Conservation (phyloP, 2,888 invertebrate genomes). For the Scaptomyza flava region DNA sequence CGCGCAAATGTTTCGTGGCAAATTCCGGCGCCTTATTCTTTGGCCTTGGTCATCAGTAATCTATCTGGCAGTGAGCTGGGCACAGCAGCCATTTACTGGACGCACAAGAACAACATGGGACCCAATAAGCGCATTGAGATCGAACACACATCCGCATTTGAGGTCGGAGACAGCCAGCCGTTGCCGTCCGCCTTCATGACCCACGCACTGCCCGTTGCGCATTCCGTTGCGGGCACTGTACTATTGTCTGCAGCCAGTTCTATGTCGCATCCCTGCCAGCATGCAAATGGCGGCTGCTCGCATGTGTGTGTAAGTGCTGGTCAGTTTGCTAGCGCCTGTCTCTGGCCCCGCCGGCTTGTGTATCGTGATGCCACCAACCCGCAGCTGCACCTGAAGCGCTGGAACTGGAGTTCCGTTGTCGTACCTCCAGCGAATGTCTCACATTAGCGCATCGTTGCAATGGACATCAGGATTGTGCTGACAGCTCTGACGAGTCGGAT, state of each 20-base stretch:
- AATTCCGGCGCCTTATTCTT: slow-evolving; percentile 86
- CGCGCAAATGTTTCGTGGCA: slow-evolving; percentile 84
- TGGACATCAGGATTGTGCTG: slow-evolving; percentile 86
- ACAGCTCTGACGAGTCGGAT: slow-evolving; percentile 86
- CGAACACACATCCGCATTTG: slow-evolving; percentile 50
- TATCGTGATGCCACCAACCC: slow-evolving; percentile 84
- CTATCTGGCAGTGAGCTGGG: slow-evolving; percentile 88
- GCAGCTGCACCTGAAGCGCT: slow-evolving; percentile 86
- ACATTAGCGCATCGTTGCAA: slow-evolving; percentile 86
- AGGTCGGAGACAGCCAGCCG: not conserved
- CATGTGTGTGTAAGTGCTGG: slow-evolving; percentile 89
- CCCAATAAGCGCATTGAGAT: slow-evolving; percentile 81
- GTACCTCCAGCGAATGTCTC: slow-evolving; percentile 86
- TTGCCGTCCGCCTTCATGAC: slow-evolving; percentile 25
- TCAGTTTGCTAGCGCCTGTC: slow-evolving; percentile 83
- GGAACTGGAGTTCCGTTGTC: slow-evolving; percentile 86
- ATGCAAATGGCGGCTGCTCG: slow-evolving; percentile 88
- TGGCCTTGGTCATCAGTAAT: slow-evolving; percentile 87
- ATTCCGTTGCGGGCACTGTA: slow-evolving; percentile 70
- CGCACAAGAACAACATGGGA: slow-evolving; percentile 85
- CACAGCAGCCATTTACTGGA: slow-evolving; percentile 87
- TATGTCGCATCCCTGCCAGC: slow-evolving; percentile 86
- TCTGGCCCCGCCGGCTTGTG: slow-evolving; percentile 90
- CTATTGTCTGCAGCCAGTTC: slow-evolving; percentile 27
- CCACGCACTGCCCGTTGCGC: slow-evolving; percentile 50